Conservation (phyloP, 2,797 vertebrate species). For the Crotalus adamanteus region DNA sequence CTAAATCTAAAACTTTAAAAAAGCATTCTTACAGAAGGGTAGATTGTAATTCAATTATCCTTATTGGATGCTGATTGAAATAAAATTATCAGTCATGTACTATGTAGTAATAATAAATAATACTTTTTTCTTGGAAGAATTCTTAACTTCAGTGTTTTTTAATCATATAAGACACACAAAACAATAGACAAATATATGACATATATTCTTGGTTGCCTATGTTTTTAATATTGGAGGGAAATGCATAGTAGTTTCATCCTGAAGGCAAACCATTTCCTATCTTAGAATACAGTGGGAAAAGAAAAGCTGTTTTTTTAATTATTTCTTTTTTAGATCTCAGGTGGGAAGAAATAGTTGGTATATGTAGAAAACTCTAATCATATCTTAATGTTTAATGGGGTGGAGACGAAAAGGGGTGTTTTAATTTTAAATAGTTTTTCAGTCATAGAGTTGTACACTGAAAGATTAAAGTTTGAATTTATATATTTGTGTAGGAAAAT, state of each 20-base stretch:
- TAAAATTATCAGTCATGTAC: neutral
- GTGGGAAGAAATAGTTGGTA: neutral
- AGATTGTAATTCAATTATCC: neutral
- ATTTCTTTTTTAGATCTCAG: neutral
- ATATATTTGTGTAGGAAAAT: neutral
- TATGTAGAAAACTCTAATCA: neutral
- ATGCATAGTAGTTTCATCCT: neutral
- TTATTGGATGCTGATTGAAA: neutral
- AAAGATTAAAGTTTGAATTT: neutral
- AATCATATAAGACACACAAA: neutral
- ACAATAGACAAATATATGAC: neutral
- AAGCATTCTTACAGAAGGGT: neutral
- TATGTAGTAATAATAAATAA: neutral
- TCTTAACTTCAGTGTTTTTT: neutral
- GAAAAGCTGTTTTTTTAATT: neutral
- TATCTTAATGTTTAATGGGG: neutral
- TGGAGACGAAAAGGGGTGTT: neutral
- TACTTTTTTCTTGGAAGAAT: neutral
- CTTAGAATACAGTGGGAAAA: neutral
- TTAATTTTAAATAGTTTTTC: neutral
- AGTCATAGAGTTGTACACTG: neutral
- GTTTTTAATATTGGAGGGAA: constrained; percentile 4
- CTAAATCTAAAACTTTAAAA: neutral
- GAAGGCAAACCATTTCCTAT: constrained; percentile 15
- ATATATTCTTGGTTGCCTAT: neutral